Evolutionary conservation across 2,888 invertebrate genomes (phyloP).

Genomic region (Gastrophysa polygoni): DNA sequence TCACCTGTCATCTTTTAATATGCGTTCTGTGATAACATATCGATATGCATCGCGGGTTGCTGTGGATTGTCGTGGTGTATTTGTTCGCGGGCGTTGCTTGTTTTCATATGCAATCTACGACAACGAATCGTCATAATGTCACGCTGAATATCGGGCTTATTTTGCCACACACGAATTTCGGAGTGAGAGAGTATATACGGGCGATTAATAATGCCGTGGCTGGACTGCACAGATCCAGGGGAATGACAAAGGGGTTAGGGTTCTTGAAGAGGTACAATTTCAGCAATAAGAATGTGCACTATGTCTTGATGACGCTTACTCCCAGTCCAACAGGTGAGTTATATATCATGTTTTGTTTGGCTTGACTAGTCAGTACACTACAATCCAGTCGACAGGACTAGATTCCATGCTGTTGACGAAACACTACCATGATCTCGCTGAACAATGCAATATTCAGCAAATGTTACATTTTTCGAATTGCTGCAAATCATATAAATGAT

Average conservation of each 20-base stretch:
- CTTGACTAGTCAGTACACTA: too few species aligned
- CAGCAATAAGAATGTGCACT: constrained; percentile 66
- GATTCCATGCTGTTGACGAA: too few species aligned
- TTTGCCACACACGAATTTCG: constrained; percentile 68
- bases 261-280: constrained; percentile 71
- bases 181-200: constrained; percentile 69
- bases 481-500: too few species aligned
- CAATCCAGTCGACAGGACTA: too few species aligned
- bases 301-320: constrained; percentile 72
- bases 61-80: constrained; percentile 37
- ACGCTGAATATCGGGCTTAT: constrained; percentile 65
- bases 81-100: constrained; percentile 38
- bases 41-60: constrained; percentile 41
- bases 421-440: too few species aligned
- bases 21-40: constrained; percentile 20
- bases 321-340: constrained; percentile 75
- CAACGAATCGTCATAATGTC: constrained; percentile 34
- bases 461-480: too few species aligned
- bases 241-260: constrained; percentile 61
- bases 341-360: not conserved
- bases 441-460: too few species aligned
- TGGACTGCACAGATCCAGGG: constrained; percentile 64
- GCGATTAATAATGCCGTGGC: constrained; percentile 69
- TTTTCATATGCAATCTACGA: constrained; percentile 42
- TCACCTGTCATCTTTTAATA: constrained; percentile 14